These are phyloP conservation scores for Turnix velox DNA, from an alignment of 2,113 vertebrate genomes.

Conservation along the genomic window DNA sequence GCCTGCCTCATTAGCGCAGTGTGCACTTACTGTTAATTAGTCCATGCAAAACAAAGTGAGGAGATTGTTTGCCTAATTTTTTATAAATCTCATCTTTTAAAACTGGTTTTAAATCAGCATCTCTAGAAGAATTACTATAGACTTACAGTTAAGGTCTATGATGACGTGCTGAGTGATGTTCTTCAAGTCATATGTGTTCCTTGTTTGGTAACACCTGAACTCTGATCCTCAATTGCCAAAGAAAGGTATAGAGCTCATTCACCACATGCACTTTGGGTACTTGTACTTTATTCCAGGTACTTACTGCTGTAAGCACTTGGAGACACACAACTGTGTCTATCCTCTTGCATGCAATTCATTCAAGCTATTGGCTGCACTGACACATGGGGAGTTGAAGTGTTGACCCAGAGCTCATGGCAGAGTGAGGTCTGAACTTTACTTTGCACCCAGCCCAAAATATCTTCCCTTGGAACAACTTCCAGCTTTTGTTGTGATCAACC, in stretches of 20 bases:
- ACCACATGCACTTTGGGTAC: accelerated
- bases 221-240: background rate
- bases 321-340: background rate
- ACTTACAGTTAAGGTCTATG: background rate
- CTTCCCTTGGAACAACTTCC: background rate
- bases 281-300: background rate
- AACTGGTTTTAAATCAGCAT: background rate
- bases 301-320: background rate
- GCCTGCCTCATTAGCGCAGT: background rate
- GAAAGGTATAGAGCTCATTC: background rate
- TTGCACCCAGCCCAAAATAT: background rate
- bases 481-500: background rate
- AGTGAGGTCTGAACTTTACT: background rate
- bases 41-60: background rate
- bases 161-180: background rate
- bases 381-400: background rate
- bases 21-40: conserved; percentile 24
- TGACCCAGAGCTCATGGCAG: background rate
- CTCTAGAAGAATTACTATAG: background rate
- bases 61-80: background rate
- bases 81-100: background rate
- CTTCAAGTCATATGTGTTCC: background rate
- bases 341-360: background rate
- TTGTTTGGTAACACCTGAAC: background rate
- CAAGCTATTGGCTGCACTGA: background rate